Percentiles rank a stretch among this genome's conserved stretches.
phyloP scores from a whole-genome alignment of 1,140 invertebrate species.

The Subanguina moxae region DNA sequence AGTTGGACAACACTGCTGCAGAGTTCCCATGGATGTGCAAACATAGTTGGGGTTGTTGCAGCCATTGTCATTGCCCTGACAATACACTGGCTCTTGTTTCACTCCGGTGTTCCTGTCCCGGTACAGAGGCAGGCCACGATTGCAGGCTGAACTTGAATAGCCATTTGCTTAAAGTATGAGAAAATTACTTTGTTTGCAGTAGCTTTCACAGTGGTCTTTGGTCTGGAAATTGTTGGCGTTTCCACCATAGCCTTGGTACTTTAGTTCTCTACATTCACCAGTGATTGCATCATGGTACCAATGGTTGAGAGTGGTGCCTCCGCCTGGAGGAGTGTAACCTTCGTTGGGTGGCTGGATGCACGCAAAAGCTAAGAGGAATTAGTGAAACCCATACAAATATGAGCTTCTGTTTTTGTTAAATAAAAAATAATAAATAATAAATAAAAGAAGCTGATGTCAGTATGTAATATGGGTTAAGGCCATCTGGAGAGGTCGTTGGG shows the following conservation, averaged over 20 bases:
- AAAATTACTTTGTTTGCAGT: conserved; percentile 59
- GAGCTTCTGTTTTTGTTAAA: too few species aligned
- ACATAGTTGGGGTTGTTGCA: conserved; percentile 59
- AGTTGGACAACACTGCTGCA: conserved; percentile 58
- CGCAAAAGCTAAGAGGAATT: conserved; percentile 51
- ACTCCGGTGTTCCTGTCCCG: conserved; percentile 56
- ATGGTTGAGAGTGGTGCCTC: conserved; percentile 57
- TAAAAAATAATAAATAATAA: too few species aligned
- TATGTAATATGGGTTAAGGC: too few species aligned
- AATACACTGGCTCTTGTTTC: conserved; percentile 58
- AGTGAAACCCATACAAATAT: conserved; percentile 2
- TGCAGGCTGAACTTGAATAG: conserved; percentile 47
- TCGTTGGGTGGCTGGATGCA: conserved; percentile 59
- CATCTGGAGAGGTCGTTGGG: too few species aligned
- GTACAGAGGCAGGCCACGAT: conserved; percentile 57
- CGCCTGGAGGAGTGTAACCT: conserved; percentile 58
- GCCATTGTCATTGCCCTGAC: conserved; percentile 58
- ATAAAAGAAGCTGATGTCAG: too few species aligned
- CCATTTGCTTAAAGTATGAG: neutral
- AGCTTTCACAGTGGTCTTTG: conserved; percentile 58
- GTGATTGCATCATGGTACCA: conserved; percentile 59
- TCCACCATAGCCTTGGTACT: conserved; percentile 57
- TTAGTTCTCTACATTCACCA: conserved; percentile 56
- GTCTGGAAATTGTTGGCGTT: conserved; percentile 57
- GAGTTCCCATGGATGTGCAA: conserved; percentile 56